A percentile compares a stretch with the other conserved stretches of the same genome.
Conservation (phyloP, 2,113 vertebrate genomes). For the Butastur rufipennis region DNA sequence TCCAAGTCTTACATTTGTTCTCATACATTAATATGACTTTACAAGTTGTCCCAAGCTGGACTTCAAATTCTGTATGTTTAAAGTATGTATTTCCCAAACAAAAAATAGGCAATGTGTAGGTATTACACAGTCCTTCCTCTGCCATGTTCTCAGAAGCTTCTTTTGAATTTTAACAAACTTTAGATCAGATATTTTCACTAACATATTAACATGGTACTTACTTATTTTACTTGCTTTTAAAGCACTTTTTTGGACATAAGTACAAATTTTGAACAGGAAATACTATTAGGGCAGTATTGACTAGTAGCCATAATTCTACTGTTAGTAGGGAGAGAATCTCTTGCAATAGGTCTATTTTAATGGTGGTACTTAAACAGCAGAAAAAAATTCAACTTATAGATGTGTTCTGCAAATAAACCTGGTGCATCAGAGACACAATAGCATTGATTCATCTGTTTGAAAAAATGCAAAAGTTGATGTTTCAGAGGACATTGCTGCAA, state of each 20-base stretch:
- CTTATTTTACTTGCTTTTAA: neutral
- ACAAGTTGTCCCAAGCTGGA: neutral
- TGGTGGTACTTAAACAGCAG: neutral
- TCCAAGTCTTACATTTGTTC: neutral
- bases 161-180: neutral
- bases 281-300: neutral
- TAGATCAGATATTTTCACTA: neutral
- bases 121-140: neutral
- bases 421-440: neutral
- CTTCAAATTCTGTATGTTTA: neutral
- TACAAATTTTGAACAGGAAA: neutral
- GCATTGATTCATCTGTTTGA: neutral
- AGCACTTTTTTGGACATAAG: neutral
- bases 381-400: neutral
- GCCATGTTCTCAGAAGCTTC: neutral
- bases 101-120: fast-evolving
- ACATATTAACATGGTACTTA: neutral
- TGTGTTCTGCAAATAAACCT: neutral
- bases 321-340: neutral
- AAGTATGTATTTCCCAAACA: neutral
- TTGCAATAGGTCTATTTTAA: neutral
- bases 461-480: neutral
- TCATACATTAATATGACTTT: neutral
- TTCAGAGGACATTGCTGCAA: neutral
- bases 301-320: neutral